phyloP scores from a whole-genome alignment of 2,797 vertebrate genomes.

The Buceros bicornis region DNA sequence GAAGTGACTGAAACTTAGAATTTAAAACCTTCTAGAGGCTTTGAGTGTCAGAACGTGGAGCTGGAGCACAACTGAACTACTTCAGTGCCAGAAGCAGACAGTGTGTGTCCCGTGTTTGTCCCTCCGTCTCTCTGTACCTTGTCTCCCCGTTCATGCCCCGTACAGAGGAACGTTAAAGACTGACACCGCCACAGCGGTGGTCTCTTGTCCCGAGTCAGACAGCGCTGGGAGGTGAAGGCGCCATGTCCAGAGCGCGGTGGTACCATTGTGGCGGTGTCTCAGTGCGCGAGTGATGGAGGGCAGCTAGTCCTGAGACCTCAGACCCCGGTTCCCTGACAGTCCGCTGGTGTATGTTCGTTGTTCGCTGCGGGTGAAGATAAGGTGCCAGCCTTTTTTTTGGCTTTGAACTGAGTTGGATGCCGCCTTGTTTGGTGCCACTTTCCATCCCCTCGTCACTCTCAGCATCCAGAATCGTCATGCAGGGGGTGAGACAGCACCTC shows the following conservation, averaged over 20 bases:
- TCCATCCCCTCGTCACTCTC: rapidly evolving
- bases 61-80: background rate
- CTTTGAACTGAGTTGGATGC: background rate
- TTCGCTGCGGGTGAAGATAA: background rate
- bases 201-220: background rate
- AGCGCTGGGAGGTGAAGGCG: background rate
- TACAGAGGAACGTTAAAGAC: background rate
- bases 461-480: too few relatives aligned
- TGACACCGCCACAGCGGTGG: background rate
- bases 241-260: background rate
- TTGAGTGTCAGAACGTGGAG: background rate
- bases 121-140: background rate
- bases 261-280: too few relatives aligned
- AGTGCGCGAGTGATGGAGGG: background rate
- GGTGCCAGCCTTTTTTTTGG: background rate
- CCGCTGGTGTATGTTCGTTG: background rate
- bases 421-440: background rate
- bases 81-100: background rate
- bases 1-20: background rate
- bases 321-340: background rate
- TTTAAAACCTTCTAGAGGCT: background rate
- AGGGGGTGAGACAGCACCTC: background rate
- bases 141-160: background rate
- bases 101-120: background rate
- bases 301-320: background rate